Conservation (phyloP, 2,113 vertebrate genomes). For the Lonchura striata region DNA sequence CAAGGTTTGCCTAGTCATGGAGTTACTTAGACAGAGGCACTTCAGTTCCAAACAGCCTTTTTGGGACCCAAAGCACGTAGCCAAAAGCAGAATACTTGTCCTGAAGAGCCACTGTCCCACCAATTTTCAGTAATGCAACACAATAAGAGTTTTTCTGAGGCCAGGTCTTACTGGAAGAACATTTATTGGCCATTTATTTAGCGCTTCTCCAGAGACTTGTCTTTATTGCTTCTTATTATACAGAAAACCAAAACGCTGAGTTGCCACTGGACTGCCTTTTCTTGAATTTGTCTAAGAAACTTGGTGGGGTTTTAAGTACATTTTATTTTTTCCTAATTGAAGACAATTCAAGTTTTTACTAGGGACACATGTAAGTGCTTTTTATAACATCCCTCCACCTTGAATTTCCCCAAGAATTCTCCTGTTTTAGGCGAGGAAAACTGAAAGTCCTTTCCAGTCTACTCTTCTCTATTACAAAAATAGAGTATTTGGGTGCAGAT, state of each 20-base stretch:
- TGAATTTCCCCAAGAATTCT: background rate
- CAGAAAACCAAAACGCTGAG: conserved; percentile 34
- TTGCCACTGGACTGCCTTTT: background rate
- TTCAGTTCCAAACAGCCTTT: background rate
- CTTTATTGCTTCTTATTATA: background rate
- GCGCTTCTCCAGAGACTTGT: background rate
- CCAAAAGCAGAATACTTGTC: background rate
- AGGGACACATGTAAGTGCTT: background rate
- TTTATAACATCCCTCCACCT: background rate
- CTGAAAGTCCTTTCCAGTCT: background rate
- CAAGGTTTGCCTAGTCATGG: background rate
- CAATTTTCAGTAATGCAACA: background rate
- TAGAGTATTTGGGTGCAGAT: conserved; percentile 17
- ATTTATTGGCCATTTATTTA: background rate
- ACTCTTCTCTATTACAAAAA: background rate
- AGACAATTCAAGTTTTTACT: conserved; percentile 18
- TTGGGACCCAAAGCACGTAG: background rate
- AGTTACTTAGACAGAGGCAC: background rate
- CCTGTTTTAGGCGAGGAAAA: conserved; percentile 5
- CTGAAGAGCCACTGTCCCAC: background rate
- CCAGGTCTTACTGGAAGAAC: conserved; percentile 13
- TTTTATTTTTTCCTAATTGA: background rate
- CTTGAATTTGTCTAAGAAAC: conserved; percentile 6
- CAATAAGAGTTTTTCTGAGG: conserved; percentile 28
- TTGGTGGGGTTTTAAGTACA: background rate